Percentiles rank a stretch among this genome's conserved stretches.
phyloP scores from a whole-genome alignment of 2,113 vertebrate genomes.

The Anolis carolinensis region DNA sequence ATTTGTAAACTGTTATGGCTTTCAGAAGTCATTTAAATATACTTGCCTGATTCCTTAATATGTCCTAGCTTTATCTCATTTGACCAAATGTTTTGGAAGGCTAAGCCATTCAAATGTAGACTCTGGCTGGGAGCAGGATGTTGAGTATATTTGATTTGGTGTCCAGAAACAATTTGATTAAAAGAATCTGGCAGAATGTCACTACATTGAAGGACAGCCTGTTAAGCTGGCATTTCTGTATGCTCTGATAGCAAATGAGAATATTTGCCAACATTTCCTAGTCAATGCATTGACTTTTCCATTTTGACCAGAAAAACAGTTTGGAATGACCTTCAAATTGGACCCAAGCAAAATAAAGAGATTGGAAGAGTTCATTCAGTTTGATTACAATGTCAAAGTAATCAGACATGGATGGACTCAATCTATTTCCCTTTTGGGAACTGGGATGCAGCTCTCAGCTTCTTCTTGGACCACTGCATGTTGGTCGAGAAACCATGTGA shows the following conservation, averaged over 20 bases:
- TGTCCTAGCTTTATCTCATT: slow-evolving; percentile 25
- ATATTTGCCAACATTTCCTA: neutral
- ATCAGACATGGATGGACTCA: neutral
- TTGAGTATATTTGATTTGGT: slow-evolving; percentile 18
- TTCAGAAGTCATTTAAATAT: slow-evolving; percentile 25
- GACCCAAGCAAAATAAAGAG: neutral
- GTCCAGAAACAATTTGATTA: slow-evolving; percentile 41
- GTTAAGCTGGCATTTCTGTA: neutral
- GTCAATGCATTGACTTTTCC: neutral
- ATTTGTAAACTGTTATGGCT: slow-evolving; percentile 1
- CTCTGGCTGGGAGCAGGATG: neutral
- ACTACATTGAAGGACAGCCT: slow-evolving; percentile 6
- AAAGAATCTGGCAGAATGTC: slow-evolving; percentile 17
- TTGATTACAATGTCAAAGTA: neutral
- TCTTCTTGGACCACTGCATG: neutral
- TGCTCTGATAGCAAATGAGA: neutral
- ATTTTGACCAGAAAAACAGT: slow-evolving; percentile 21
- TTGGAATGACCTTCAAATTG: neutral
- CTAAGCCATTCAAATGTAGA: slow-evolving; percentile 8
- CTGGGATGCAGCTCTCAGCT: neutral
- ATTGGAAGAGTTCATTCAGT: neutral
- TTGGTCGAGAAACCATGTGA: neutral
- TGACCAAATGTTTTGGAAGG: slow-evolving; percentile 18
- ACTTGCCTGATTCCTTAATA: slow-evolving; percentile 21
- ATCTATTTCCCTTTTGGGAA: neutral